A percentile compares a stretch with the other conserved stretches of the same genome.
These are phyloP conservation scores for Rhinogobius similis DNA, from an alignment of 2,113 vertebrate genomes.

Conservation along the genomic window DNA sequence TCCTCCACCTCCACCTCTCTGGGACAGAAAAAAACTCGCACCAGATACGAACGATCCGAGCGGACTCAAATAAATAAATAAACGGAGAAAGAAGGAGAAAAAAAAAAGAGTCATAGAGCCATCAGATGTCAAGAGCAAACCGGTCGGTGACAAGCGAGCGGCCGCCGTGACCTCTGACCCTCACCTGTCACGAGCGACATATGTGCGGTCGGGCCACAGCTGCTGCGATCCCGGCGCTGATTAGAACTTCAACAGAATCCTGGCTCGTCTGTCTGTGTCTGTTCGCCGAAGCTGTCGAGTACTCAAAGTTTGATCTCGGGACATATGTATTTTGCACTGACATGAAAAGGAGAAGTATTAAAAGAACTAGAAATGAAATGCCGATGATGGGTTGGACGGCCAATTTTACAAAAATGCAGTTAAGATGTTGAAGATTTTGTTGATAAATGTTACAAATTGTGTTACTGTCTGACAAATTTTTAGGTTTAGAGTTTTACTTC, in stretches of 20 bases:
- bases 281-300: background rate
- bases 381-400: too few species aligned
- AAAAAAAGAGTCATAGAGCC: background rate
- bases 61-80: background rate
- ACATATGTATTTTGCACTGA: too few species aligned
- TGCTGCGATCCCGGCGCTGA: constrained; percentile 35
- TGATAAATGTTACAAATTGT: too few species aligned
- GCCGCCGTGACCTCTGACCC: constrained; percentile 36
- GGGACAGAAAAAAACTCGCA: constrained; percentile 12
- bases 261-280: background rate
- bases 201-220: constrained; percentile 43
- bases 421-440: too few species aligned
- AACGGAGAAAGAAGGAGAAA: too few species aligned
- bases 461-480: too few species aligned
- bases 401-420: too few species aligned
- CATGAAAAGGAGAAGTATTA: too few species aligned
- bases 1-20: background rate
- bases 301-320: background rate
- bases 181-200: constrained; percentile 28
- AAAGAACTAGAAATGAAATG: too few species aligned
- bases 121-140: constrained; percentile 62
- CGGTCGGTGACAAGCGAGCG: constrained; percentile 47
- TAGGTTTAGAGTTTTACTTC: too few species aligned
- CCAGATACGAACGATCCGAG: background rate
- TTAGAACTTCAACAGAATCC: constrained; percentile 8